Base-by-base conservation (phyloP, 2,888 invertebrate genomes). In the Plemyria rubiginata region DNA sequence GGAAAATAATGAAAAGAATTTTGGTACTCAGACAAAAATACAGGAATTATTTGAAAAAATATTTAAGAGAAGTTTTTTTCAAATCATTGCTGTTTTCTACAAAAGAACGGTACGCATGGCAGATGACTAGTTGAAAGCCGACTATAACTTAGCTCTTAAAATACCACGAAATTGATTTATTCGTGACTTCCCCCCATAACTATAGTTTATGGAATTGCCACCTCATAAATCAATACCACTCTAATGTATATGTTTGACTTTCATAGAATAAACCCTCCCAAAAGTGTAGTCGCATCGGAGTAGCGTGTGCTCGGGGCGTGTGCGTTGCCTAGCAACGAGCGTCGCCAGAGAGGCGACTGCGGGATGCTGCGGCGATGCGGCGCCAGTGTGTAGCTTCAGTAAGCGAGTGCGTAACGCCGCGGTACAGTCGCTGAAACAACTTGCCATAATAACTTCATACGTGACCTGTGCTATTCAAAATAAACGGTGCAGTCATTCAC, bases 311-410 rank as follows among this genome's bases (percentile, higher is more conserved):
- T 16, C 65, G 57, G 68, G 67, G 70, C 65, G 72, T 68, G 65
- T 62, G 69, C 70, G 92, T 92, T 89, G 89, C 92, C 72, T 82
- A 80, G 92, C 88, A 88, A 92, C 92, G 75, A 67, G 80, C 83
- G 88, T 82, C 89, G 89, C 86, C 89, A 80, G 82, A 80, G 77
- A 77, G 84, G 75, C 81, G 82, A 75, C 70, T 71, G 81, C 84
- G 88, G 86, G 90, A 87, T 87, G 88, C 87, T 85, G 88, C 85
- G 84, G 78, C 73, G 74, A 60, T 67, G 68, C 78, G 82, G 76
- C 85, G 87, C 84, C 88, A 87, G 86, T 87, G 75, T 81, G 73
- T 73, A 74, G 80, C 84, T 75, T 80, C 82, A 73, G 81, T 81
- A 74, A 82, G 82, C 74, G 80, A 75, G 73, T 75, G 76, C 74